Evolutionary conservation across 2,113 vertebrate species (phyloP), one percentile per base, ranked within the genome.

Genomic region (Mesocricetus auratus): DNA sequence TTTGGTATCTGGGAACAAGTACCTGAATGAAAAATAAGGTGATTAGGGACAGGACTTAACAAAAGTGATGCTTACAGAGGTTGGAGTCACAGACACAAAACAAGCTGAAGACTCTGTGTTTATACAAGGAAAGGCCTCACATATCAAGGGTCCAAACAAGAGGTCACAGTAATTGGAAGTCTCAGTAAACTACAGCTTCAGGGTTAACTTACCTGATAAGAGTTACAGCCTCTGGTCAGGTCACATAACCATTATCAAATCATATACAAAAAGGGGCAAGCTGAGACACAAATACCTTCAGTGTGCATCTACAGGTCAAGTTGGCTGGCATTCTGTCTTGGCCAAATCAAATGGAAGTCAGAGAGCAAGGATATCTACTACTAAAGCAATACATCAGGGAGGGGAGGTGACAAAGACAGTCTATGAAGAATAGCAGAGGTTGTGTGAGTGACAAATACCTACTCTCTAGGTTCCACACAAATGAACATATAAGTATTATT

Each of bases 351-450:
- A 21, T 36, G 12, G 50, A 88, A 88, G 11, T 31, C 69, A 73
- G 39, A 75, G 4, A 31, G 16, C 8, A 33, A 26, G 39, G 2
- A 21, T 58, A 0, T 11, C 13, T 2, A 29, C 0, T 36, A 0
- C 5, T 69, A 6, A 62, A 42, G 3, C 33, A 50, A 6, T 47
- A 5, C 64, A 53, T 9, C 21, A 11, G 29, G 17, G 39, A 4
- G 39, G 60, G 29, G 19, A 21, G 33, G 26, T 5, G 11, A 0
- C 7, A 91, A 39, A 75, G 9, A 24, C 15, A 4, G 58, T 66
- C 26, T 87, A 4, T 42, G 21, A 1, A 42, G 29, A 6, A 74
- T 0, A 89, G 1, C 53, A 5, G 29, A 56, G 39, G 24, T 21
- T n/a, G 36, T 22, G 19, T 26, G 19, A 1, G 7, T 90, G 75